Evolutionary conservation across 2,113 vertebrate genomes (phyloP), one percentile per base, ranked within the genome.

Genomic region (Campylorhamphus procurvoides): DNA sequence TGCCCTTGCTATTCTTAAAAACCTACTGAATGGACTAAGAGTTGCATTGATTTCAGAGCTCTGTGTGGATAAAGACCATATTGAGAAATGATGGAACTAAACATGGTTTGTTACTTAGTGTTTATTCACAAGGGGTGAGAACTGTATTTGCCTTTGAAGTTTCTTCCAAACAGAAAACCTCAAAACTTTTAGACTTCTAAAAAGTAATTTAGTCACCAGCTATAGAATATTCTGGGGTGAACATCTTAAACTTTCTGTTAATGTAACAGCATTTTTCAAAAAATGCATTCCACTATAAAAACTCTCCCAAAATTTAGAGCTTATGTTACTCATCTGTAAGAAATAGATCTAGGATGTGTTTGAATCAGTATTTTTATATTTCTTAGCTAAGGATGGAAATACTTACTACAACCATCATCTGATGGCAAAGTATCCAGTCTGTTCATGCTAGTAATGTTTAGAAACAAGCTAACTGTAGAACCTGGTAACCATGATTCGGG

Each of bases 281-380:
- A 76, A 59, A 16, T 0, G 0, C 73, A 53, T 20, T 56, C 27
- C 1, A 7, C 3, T 33, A 12, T 50, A 66, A 50, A 74, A 13
- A 17, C 4, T 59, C 14, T 89, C n/a, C 10, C 15, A 37, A 77
- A 84, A 87, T 55, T 20, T 84, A 39, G 24, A 44, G 24, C 18
- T 92, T 52, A 9, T 1, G 4, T 52, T 23, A 16, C 13, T 90
- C 6, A 10, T 44, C 63, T 84, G 14, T 28, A 74, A 74, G 22
- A 62, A 86, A 49, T n/a, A 20, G 25, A 59, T 80, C 6, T 18
- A 80, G 22, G 19, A 37, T 75, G 49, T 64, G 18, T 66, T 82
- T 87, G 28, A 87, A 44, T 85, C 15, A 10, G 6, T 80, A 23
- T 49, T 87, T 62, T 72, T 42, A 1, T 42, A 35, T 87, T 75